Conservation (phyloP, 2,113 vertebrate genomes). For the Ramphastos sulfuratus region DNA sequence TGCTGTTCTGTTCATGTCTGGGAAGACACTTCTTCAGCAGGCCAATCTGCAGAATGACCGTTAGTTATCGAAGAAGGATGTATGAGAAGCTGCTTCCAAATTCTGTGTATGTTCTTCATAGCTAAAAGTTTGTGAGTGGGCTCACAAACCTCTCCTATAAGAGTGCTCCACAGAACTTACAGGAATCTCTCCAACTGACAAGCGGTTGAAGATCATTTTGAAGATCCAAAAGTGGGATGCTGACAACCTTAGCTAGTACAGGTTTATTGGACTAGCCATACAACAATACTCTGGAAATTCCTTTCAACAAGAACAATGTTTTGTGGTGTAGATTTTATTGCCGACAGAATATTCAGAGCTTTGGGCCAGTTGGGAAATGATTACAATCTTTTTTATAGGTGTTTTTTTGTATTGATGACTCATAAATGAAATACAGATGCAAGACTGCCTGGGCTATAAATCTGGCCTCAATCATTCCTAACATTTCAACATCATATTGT, state of each 20-base stretch:
- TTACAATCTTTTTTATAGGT: constrained; percentile 16
- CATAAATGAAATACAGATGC: constrained; percentile 60
- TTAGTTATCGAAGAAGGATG: not conserved
- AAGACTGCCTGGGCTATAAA: constrained; percentile 29
- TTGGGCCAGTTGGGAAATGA: constrained; percentile 36
- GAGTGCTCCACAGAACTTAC: too few species aligned
- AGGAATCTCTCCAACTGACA: not conserved
- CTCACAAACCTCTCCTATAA: not conserved
- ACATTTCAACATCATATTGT: constrained; percentile 47
- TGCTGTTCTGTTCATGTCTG: not conserved
- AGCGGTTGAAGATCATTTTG: not conserved
- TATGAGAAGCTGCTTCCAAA: not conserved
- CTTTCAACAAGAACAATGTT: not conserved
- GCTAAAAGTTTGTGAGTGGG: not conserved
- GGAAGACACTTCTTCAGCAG: not conserved
- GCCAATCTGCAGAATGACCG: not conserved
- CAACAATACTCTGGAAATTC: not conserved
- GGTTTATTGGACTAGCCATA: not conserved
- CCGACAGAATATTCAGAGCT: constrained; percentile 22
- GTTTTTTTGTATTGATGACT: constrained; percentile 1
- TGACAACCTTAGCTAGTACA: not conserved
- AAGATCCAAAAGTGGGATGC: not conserved
- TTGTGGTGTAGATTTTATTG: not conserved
- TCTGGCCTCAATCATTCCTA: constrained; percentile 55
- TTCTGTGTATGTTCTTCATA: not conserved